Evolutionary conservation across 2,888 invertebrate species (phyloP).

Genomic region (Acutogordius australiensis): DNA sequence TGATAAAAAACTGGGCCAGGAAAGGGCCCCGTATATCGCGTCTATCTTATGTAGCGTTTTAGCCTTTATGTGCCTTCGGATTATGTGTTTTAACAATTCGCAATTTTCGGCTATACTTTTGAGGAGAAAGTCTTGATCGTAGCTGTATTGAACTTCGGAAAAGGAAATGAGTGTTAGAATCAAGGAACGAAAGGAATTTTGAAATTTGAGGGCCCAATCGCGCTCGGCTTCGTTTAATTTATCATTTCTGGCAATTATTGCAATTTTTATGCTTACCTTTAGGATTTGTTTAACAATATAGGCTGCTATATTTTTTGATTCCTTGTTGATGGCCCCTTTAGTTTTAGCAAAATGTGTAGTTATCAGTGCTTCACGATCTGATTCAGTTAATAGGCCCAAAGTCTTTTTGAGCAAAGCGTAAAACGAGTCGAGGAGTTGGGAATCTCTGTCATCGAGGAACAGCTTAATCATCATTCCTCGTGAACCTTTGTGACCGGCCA

Average conservation of each 20-base stretch:
- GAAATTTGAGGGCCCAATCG: not conserved
- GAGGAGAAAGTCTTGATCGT: not conserved
- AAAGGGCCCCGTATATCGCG: not conserved
- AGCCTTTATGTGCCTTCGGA: not conserved
- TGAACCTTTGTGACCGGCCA: not conserved
- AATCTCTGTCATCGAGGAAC: not conserved
- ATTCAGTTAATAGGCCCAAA: no score
- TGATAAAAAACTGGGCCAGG: no score
- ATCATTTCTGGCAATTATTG: not conserved
- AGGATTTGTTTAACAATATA: slow-evolving; percentile 10
- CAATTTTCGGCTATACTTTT: not conserved
- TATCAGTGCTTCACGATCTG: no score
- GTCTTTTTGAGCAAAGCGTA: not conserved
- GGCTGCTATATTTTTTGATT: not conserved
- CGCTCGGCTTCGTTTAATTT: not conserved
- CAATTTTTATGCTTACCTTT: slow-evolving; percentile 11
- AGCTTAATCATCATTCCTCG: not conserved
- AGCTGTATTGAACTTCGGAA: slow-evolving; percentile 11
- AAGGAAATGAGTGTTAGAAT: slow-evolving; percentile 9
- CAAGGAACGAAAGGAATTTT: not conserved
- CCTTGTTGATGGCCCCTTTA: no score
- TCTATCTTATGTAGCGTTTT: slow-evolving; percentile 5
- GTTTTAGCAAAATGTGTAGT: no score
- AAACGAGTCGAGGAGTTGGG: not conserved
- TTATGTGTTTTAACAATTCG: not conserved